These are phyloP conservation scores for Parauchenoglanis ngamensis DNA, from an alignment of 2,797 vertebrate genomes.

Conservation along the genomic window DNA sequence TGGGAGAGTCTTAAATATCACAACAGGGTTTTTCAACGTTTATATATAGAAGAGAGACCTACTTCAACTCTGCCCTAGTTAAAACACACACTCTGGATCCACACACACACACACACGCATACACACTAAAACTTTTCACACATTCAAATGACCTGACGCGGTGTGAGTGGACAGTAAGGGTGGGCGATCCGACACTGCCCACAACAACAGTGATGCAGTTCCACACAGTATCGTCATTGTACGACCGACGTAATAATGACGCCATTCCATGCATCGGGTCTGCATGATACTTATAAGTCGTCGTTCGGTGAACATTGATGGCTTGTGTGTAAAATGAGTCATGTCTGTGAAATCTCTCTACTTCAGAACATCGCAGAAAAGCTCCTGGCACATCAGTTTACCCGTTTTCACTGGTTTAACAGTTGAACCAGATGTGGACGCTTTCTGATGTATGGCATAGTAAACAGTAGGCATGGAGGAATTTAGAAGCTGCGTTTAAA, in stretches of 20 bases:
- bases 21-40: constrained; percentile 37
- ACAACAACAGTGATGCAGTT: not conserved
- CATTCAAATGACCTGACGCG: not conserved
- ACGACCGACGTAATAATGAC: constrained; percentile 33
- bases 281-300: not conserved
- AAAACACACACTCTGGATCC: constrained; percentile 13
- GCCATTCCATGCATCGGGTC: constrained; percentile 5
- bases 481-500: not conserved
- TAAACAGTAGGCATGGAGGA: not conserved
- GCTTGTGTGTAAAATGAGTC: constrained; percentile 20
- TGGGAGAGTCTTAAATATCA: constrained; percentile 47
- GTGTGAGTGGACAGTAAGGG: constrained; percentile 9
- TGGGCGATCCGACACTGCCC: constrained; percentile 3
- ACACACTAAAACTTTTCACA: not conserved
- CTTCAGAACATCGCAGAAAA: not conserved
- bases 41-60: constrained; percentile 60
- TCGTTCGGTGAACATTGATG: not conserved
- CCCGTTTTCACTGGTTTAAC: not conserved
- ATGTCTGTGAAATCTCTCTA: not conserved
- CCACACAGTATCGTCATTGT: constrained; percentile 43
- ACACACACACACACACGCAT: constrained; percentile 10
- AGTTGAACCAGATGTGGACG: not conserved
- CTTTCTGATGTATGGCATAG: not conserved
- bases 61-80: constrained; percentile 57
- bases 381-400: not conserved